Percentiles rank a stretch among this genome's conserved stretches.
Evolutionary conservation across 2,888 invertebrate genomes (phyloP).

Genomic region (Drosophila siamana): DNA sequence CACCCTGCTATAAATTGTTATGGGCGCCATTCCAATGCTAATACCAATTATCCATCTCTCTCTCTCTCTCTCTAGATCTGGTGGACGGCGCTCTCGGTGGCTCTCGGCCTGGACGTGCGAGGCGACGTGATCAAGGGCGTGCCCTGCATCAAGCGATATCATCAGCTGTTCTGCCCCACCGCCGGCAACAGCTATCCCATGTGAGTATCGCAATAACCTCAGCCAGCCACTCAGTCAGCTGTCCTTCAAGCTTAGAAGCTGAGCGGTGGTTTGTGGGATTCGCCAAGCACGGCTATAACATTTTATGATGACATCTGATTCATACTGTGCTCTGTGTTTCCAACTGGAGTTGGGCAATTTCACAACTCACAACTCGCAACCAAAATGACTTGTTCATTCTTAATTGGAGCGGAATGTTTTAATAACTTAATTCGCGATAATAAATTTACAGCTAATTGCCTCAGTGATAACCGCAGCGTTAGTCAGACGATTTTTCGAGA

Average conservation of each 20-base stretch:
- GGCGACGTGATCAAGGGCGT: conserved; percentile 95
- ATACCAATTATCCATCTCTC: conserved; percentile 45
- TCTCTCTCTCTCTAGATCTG: conserved; percentile 88
- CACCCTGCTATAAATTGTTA: conserved; percentile 75
- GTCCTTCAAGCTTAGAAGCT: conserved; percentile 21
- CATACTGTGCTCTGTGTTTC: conserved; percentile 28
- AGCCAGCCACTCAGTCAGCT: not conserved
- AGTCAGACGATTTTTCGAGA: not conserved
- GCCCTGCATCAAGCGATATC: conserved; percentile 95
- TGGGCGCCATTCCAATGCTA: conserved; percentile 45
- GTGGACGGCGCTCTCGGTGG: conserved; percentile 95
- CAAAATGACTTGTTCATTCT: conserved; percentile 21
- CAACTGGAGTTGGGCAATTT: conserved; percentile 6
- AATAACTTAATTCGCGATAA: conserved; percentile 18
- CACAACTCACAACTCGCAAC: conserved; percentile 11
- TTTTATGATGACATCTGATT: conserved; percentile 33
- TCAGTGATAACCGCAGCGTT: conserved; percentile 31
- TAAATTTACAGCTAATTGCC: conserved; percentile 29
- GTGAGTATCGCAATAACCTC: conserved; percentile 87
- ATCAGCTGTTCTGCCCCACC: conserved; percentile 96
- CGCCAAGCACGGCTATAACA: conserved; percentile 2
- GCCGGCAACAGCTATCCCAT: conserved; percentile 96
- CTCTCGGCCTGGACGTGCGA: conserved; percentile 93
- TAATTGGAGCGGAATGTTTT: conserved; percentile 10
- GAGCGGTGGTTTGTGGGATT: conserved; percentile 25